Evolutionary conservation across 1,140 invertebrate species (phyloP).

Genomic region (Calephelis virginiensis): DNA sequence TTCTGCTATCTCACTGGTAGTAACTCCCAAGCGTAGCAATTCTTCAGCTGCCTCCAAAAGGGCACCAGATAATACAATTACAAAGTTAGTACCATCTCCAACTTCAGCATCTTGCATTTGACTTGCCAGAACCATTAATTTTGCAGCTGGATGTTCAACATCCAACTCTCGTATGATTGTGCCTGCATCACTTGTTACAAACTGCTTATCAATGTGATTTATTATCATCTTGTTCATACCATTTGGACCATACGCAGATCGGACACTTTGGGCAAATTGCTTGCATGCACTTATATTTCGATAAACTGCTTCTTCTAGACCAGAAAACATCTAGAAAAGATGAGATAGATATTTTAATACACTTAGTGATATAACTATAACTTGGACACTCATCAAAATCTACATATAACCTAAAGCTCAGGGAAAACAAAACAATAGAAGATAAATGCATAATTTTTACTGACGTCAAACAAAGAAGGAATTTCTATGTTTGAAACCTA

Average conservation of each 20-base stretch:
- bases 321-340: conserved; percentile 91
- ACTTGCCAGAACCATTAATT: conserved; percentile 95
- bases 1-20: conserved; percentile 95
- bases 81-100: conserved; percentile 99
- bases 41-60: conserved; percentile 95
- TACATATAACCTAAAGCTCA: too few relatives aligned
- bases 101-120: conserved; percentile 99
- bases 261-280: conserved; percentile 94
- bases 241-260: conserved; percentile 97
- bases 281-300: conserved; percentile 98
- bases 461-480: too few relatives aligned
- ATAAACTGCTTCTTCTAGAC: conserved; percentile 97
- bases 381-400: too few relatives aligned
- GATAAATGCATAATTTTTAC: too few relatives aligned
- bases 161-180: conserved; percentile 98
- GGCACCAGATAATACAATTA: conserved; percentile 95
- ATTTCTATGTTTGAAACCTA: too few relatives aligned
- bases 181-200: conserved; percentile 99
- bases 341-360: not conserved
- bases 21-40: conserved; percentile 94
- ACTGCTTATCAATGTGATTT: conserved; percentile 98
- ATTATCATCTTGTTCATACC: conserved; percentile 99
- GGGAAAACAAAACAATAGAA: too few relatives aligned
- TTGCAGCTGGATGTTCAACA: conserved; percentile 99
- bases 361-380: not conserved